Conservation (phyloP, 2,888 invertebrate genomes). For the Scaptomyza parva region DNA sequence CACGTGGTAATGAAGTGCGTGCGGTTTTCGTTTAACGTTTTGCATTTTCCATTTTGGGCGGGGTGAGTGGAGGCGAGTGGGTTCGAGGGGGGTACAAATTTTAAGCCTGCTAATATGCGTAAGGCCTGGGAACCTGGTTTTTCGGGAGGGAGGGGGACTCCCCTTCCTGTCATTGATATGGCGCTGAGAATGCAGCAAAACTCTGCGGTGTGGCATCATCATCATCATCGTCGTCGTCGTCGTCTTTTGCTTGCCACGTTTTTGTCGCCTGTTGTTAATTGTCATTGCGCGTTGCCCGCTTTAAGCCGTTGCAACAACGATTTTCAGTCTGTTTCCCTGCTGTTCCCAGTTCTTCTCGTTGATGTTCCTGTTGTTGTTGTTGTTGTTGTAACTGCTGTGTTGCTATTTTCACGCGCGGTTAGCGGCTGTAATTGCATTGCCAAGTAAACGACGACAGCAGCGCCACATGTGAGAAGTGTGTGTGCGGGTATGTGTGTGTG, state of each 20-base stretch:
- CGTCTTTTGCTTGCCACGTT: constrained; percentile 21
- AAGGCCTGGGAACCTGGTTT: constrained; percentile 49
- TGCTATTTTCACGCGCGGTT: constrained; percentile 76
- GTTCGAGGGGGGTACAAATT: constrained; percentile 45
- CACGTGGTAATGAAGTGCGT: constrained; percentile 73
- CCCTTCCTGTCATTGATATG: constrained; percentile 73
- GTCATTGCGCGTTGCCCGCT: constrained; percentile 74
- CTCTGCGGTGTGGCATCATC: background rate
- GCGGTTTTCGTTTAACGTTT: constrained; percentile 57
- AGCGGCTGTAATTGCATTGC: constrained; percentile 78
- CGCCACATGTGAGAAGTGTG: constrained; percentile 47
- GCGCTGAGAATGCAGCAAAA: constrained; percentile 32
- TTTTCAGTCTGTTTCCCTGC: constrained; percentile 19
- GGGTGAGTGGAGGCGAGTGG: background rate
- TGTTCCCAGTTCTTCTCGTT: no score
- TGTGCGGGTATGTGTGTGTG: constrained; percentile 12
- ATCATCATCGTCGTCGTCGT: background rate
- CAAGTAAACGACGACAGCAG: constrained; percentile 77
- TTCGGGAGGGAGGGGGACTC: no score
- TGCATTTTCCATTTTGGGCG: constrained; percentile 16
- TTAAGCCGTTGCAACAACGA: constrained; percentile 64
- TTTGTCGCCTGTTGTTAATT: constrained; percentile 73
- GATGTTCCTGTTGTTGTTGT: constrained; percentile 17
- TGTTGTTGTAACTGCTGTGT: constrained; percentile 21
- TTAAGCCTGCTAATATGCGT: constrained; percentile 71